Conservation (phyloP, 2,888 invertebrate genomes). For the Mesorhabditis belari region DNA sequence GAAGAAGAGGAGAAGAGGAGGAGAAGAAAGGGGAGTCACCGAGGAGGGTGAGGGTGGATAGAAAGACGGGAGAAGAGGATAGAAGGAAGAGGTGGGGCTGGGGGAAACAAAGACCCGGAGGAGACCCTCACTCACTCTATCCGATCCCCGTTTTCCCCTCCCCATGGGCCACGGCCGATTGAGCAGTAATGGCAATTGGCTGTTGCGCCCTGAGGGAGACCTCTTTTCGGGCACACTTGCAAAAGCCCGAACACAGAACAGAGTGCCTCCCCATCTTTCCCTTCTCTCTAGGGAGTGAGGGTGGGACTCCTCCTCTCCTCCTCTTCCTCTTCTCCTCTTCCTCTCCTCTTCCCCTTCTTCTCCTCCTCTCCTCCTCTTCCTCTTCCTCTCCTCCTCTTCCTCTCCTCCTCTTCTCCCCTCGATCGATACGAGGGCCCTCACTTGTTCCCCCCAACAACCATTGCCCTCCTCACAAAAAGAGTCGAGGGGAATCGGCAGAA, state of each 20-base stretch:
- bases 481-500: too few relatives aligned
- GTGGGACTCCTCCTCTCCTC: background rate
- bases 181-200: conserved; percentile 6
- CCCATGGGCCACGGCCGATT: background rate
- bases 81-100: background rate
- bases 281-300: background rate
- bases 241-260: background rate
- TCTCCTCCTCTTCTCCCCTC: too few relatives aligned
- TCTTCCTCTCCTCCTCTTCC: too few relatives aligned
- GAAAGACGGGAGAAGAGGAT: background rate
- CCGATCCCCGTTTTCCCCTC: background rate
- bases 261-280: background rate
- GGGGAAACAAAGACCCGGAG: conserved; percentile 4
- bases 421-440: too few relatives aligned
- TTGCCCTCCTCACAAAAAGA: too few relatives aligned
- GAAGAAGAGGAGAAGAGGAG: background rate
- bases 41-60: conserved; percentile 1
- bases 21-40: conserved; percentile 4
- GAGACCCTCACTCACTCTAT: conserved; percentile 2
- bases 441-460: too few relatives aligned
- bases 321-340: background rate
- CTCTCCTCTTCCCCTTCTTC: background rate
- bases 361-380: too few relatives aligned
- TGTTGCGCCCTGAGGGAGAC: conserved; percentile 9
- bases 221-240: conserved; percentile 10